phyloP scores from a whole-genome alignment of 2,113 vertebrate species.

The Nothoprocta perdicaria region DNA sequence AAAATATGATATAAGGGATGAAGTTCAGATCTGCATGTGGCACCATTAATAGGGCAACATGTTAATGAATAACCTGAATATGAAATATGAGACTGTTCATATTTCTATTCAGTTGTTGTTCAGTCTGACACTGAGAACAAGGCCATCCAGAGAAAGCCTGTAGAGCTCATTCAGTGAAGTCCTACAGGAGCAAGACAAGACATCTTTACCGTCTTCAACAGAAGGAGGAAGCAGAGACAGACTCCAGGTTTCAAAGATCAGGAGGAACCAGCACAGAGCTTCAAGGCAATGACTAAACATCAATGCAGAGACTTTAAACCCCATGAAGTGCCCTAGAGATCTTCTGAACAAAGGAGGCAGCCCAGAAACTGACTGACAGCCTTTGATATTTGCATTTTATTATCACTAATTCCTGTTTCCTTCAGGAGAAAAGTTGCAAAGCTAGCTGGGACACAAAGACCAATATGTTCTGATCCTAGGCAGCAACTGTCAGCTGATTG shows the following conservation, averaged over 20 bases:
- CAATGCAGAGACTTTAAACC: neutral
- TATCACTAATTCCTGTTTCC: neutral
- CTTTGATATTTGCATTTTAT: neutral
- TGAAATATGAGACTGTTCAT: neutral
- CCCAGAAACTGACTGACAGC: neutral
- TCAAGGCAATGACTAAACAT: neutral
- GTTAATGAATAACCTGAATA: neutral
- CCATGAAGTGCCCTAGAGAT: neutral
- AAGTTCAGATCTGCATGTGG: neutral
- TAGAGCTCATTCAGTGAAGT: neutral
- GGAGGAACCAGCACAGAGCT: neutral
- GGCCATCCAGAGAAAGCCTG: neutral
- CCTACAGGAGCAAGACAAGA: neutral
- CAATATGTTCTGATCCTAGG: neutral
- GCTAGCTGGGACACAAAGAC: neutral
- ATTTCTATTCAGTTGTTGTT: neutral
- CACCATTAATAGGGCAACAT: neutral
- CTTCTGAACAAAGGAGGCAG: neutral
- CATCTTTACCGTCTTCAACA: neutral
- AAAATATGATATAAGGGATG: neutral
- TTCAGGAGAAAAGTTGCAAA: neutral
- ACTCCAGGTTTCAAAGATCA: neutral
- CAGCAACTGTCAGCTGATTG: neutral
- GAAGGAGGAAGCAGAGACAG: neutral
- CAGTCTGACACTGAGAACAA: neutral